Evolutionary conservation across 2,113 vertebrate species (phyloP).

Genomic region (Grus americana): DNA sequence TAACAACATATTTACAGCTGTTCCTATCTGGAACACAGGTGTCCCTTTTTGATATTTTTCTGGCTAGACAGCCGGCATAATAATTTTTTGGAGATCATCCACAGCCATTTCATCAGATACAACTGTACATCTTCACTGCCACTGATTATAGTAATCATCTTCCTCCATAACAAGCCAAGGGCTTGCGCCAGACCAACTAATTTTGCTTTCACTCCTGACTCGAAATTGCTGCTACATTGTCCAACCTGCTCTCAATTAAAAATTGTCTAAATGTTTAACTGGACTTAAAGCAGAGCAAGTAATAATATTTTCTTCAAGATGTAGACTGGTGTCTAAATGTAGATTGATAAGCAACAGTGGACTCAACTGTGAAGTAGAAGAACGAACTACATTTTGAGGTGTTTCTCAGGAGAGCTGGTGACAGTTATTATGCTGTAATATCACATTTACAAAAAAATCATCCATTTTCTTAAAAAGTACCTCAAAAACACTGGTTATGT

Average conservation of each 20-base stretch:
- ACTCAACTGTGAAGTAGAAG: background rate
- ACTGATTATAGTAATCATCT: conserved; percentile 49
- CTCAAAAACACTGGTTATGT: background rate
- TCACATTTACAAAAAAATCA: background rate
- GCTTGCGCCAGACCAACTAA: background rate
- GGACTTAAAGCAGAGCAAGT: background rate
- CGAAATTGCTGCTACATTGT: background rate
- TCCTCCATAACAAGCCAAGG: conserved; percentile 2
- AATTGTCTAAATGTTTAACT: background rate
- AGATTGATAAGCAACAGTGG: background rate
- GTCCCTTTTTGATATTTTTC: background rate
- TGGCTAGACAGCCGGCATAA: background rate
- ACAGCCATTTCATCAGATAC: conserved; percentile 14
- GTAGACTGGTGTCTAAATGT: background rate
- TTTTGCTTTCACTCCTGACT: conserved; percentile 8
- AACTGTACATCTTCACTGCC: background rate
- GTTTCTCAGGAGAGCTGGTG: background rate
- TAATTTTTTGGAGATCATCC: conserved; percentile 18
- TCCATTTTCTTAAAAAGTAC: background rate
- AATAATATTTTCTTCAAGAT: background rate
- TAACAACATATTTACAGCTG: background rate
- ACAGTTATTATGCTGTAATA: background rate
- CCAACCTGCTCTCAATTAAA: background rate
- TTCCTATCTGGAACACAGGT: conserved; percentile 18
- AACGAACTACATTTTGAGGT: background rate